These are phyloP conservation scores for Coptodon bakossiorum DNA, from an alignment of 2,113 vertebrate genomes.

Conservation along the genomic window DNA sequence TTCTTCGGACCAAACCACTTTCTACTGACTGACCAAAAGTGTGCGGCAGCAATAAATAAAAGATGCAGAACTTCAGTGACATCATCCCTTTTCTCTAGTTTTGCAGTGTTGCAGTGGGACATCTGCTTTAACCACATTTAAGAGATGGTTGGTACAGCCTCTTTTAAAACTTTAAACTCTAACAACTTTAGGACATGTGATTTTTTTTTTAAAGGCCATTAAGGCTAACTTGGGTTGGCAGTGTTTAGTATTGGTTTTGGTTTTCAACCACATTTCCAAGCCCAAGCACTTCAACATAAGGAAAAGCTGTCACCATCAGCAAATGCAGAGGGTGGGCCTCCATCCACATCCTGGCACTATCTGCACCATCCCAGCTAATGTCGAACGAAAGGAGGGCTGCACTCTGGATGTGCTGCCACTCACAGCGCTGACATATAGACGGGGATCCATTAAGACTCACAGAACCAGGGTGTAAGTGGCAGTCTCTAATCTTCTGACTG, in stretches of 20 bases:
- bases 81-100: neutral
- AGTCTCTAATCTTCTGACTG: neutral
- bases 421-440: neutral
- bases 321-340: neutral
- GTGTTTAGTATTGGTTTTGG: neutral
- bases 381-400: neutral
- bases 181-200: neutral
- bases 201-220: neutral
- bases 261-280: neutral
- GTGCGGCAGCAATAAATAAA: neutral
- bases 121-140: neutral
- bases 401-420: neutral
- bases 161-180: neutral
- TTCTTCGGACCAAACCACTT: neutral
- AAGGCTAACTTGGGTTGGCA: fast-evolving
- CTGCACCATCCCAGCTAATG: neutral
- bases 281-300: neutral
- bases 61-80: neutral
- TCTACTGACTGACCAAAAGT: neutral
- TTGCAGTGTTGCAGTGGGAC: neutral
- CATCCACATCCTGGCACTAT: neutral
- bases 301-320: neutral
- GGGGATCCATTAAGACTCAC: neutral
- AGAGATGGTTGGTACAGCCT: neutral
- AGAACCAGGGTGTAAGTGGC: neutral